Percentiles rank a stretch among this genome's conserved stretches.
Evolutionary conservation across 2,113 vertebrate genomes (phyloP).

Genomic region (Nematolebias whitei): DNA sequence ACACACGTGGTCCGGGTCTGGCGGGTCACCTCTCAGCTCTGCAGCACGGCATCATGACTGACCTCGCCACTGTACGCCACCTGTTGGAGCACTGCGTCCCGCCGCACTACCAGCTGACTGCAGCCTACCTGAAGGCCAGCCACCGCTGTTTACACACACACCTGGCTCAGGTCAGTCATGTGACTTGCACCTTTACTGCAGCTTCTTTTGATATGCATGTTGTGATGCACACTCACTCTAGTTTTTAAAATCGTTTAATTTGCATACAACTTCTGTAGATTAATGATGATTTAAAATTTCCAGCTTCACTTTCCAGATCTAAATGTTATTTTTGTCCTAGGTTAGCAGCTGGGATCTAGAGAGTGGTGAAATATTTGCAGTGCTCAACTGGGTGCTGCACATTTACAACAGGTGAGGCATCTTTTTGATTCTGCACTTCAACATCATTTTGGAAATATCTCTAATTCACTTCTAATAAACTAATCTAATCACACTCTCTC

Average conservation of each 20-base stretch:
- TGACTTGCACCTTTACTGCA: not conserved
- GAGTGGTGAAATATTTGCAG: constrained; percentile 88
- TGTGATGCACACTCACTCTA: not conserved
- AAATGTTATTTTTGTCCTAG: constrained; percentile 70
- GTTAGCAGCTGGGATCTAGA: constrained; percentile 88
- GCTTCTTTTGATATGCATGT: not conserved
- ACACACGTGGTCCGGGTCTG: constrained; percentile 80
- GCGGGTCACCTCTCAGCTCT: constrained; percentile 85
- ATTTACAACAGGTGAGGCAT: constrained; percentile 87
- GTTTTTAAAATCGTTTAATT: no score
- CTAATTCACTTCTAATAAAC: not conserved
- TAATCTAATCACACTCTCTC: not conserved
- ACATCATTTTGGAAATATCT: not conserved
- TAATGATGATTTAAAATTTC: no score
- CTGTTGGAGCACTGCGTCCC: constrained; percentile 93
- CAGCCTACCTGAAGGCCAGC: constrained; percentile 82
- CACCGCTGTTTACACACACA: constrained; percentile 84
- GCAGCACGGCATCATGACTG: constrained; percentile 84
- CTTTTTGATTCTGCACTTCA: not conserved
- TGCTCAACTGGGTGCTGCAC: constrained; percentile 90
- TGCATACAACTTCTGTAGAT: no score
- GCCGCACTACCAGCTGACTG: constrained; percentile 85
- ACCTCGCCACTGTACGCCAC: constrained; percentile 86
- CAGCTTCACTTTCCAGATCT: constrained; percentile 1
- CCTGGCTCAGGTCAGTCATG: constrained; percentile 82